Base-by-base conservation (phyloP, 2,888 invertebrate genomes). In the Eupithecia subumbrata region DNA sequence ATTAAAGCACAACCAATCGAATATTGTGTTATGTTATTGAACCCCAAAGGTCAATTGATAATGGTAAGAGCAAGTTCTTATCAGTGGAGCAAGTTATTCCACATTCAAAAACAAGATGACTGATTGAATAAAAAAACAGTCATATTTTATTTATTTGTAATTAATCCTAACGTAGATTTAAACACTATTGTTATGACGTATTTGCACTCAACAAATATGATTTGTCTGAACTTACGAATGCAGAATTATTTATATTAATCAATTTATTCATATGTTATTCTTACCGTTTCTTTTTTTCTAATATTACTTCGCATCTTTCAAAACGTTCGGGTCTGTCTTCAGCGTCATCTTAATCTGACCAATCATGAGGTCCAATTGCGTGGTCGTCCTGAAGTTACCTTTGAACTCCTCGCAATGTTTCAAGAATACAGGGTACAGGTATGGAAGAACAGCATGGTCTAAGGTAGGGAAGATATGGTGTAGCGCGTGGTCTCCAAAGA, bases 401-500 rank as follows among this genome's bases (percentile, higher is more conserved):
- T 95, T 92, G 84, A 96, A 97, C 83, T 96, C 96, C 22, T 94
- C 85, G 75, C 88, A 90, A 4, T 87, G 86, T 25, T 90, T 80
- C 30, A 90, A 74, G 73, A 92, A 90, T 0, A 88, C 90, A 0
- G 96, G 96, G 83, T 96, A 95, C 8, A 97, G 90, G 69, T 96
- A 93, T 25, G 95, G 95, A 22, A 98, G 90, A 30, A 96, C 90
- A 0, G 95, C 96, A 84, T 98, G 97, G 87, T 98, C 97, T 16
- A 98, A 86, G 0, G 97, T 97, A 0, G 97, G 97, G 82, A 98
- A 96, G 80, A 97, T 89, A 89, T 98, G 98, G 86, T 98, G 97
- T 1, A 98, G 90, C 0, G 95, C 93, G 85, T 98, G 98, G 76
- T 97, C 96, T 0, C 97, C 97, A 83, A 97, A 98, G 82, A 96